Evolutionary conservation across 2,113 vertebrate genomes (phyloP), one percentile per base, ranked within the genome.

Genomic region (Myrmecophaga tridactyla): DNA sequence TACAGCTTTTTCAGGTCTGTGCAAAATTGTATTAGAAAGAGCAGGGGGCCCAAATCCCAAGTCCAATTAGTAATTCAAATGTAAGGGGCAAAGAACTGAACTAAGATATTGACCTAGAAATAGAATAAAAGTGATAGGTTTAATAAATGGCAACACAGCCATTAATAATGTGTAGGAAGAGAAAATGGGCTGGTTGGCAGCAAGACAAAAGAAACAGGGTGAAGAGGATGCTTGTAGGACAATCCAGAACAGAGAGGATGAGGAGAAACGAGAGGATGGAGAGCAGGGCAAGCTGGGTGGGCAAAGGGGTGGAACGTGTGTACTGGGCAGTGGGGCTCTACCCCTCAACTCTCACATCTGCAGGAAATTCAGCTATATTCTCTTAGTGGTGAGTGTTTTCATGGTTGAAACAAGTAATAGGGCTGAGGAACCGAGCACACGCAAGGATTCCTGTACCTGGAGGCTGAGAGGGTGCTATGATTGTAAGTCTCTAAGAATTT

Each of bases 81-180:
- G 25, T 69, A 3, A 73, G 48, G 3, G 48, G 14, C 72, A 89
- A 69, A 91, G 60, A 86, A 3, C 2, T 76, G n/a, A 93, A 90
- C 58, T 60, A 63, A 67, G 51, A 4, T 69, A 4, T 67, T 94
- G 15, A 21, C 20, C 46, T 65, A 69, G 8, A 56, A 48, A 36
- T 86, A 72, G 94, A 89, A 85, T 36, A 76, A 31, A 94, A 53
- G 12, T 80, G 46, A 67, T 17, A 91, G 72, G 67, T 63, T 84
- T 92, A 81, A 77, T 39, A 75, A 4, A 36, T 65, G 94, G 23
- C 14, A 63, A 91, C 23, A 84, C 56, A 73, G 21, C 17, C 77
- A 51, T 11, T 34, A 20, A 48, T 76, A 82, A 58, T 4, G 18
- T 83, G 18, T 23, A 89, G 62, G 82, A 78, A 85, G 73, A 87